Conservation (phyloP, 2,888 invertebrate species). For the Stomorhina lunata region DNA sequence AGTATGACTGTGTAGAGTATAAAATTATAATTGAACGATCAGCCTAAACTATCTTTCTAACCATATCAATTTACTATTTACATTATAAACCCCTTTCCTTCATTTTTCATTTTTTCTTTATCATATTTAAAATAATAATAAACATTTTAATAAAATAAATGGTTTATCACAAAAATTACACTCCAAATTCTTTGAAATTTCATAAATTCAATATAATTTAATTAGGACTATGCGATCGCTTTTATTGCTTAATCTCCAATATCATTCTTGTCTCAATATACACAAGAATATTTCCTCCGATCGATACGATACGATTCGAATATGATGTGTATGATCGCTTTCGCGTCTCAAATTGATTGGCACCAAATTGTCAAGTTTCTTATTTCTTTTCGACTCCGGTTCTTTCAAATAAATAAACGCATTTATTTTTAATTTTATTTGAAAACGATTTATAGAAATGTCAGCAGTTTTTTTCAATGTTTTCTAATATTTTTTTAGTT, state of each 20-base stretch:
- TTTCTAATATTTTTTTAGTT: too few species aligned
- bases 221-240: conserved; percentile 12
- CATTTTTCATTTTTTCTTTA: neutral
- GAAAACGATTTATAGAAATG: neutral
- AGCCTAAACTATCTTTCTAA: too few species aligned
- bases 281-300: too few species aligned
- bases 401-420: conserved; percentile 48
- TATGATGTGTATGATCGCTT: neutral
- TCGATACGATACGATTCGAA: neutral
- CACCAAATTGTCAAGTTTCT: conserved; percentile 17
- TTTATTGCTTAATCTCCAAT: conserved; percentile 25
- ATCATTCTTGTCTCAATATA: neutral
- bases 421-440: conserved; percentile 2
- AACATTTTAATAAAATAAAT: conserved; percentile 16
- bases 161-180: neutral
- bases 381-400: conserved; percentile 34
- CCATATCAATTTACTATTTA: too few species aligned
- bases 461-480: too few species aligned
- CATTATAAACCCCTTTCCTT: neutral
- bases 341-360: neutral
- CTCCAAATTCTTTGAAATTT: conserved; percentile 45
- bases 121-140: conserved; percentile 1
- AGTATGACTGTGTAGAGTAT: too few species aligned
- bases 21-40: too few species aligned
- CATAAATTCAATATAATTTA: conserved; percentile 41